A percentile compares a stretch with the other conserved stretches of the same genome.
Conservation (phyloP, 2,888 invertebrate genomes). For the Pandemis cinnamomeana region DNA sequence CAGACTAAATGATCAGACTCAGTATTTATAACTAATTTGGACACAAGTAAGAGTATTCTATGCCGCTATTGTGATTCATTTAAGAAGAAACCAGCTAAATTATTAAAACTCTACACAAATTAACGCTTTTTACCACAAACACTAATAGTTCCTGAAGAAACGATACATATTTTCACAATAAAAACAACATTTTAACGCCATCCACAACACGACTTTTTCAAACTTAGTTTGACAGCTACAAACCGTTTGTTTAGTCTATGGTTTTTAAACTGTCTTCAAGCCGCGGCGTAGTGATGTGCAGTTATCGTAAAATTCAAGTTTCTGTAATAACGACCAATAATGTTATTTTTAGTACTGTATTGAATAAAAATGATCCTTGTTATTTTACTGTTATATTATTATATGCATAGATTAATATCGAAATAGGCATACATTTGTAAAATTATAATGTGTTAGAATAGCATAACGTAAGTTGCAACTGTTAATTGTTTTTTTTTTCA, state of each 20-base stretch:
- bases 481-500: too few relatives aligned
- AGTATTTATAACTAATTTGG: background rate
- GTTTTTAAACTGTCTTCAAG: background rate
- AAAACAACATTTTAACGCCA: background rate
- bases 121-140: background rate
- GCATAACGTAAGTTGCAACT: too few relatives aligned
- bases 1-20: too few relatives aligned
- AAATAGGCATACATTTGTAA: too few relatives aligned
- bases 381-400: too few relatives aligned
- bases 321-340: background rate
- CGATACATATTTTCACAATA: background rate
- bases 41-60: too few relatives aligned
- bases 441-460: too few relatives aligned
- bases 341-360: background rate
- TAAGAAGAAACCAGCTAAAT: background rate
- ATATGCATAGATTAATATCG: too few relatives aligned
- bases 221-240: conserved; percentile 23
- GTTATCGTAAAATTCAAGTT: background rate
- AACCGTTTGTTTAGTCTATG: conserved; percentile 25
- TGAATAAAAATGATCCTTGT: too few relatives aligned
- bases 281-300: background rate
- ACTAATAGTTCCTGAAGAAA: background rate
- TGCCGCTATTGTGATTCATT: background rate
- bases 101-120: background rate
- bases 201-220: conserved; percentile 17